phyloP scores from a whole-genome alignment of 2,113 vertebrate genomes.

The Perca fluviatilis region DNA sequence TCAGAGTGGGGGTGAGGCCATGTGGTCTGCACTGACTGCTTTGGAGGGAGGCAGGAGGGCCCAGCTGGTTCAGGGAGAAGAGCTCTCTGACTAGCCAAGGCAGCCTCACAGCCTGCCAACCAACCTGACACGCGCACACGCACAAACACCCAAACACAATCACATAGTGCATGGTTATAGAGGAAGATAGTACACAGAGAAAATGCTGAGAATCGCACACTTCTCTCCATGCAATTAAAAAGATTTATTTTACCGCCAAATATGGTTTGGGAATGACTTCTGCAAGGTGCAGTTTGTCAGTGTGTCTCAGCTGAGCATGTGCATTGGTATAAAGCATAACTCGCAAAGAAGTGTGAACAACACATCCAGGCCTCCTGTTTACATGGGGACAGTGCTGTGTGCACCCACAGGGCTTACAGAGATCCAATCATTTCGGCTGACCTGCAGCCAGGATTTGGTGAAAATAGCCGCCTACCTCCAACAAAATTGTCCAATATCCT shows the following conservation, averaged over 20 bases:
- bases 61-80: conserved; percentile 83
- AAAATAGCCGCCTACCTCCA: conserved; percentile 72
- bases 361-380: conserved; percentile 73
- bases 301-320: conserved; percentile 51
- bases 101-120: conserved; percentile 75
- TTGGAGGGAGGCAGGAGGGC: conserved; percentile 78
- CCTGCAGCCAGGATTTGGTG: conserved; percentile 75
- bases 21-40: conserved; percentile 76
- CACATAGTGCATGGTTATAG: conserved; percentile 37
- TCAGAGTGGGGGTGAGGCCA: conserved; percentile 76
- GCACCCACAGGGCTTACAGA: conserved; percentile 65
- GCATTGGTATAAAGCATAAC: conserved; percentile 42
- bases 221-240: conserved; percentile 60
- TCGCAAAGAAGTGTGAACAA: conserved; percentile 56
- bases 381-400: conserved; percentile 60
- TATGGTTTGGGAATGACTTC: conserved; percentile 54
- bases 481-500: conserved; percentile 78
- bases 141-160: conserved; percentile 35
- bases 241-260: conserved; percentile 55
- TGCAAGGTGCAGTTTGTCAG: conserved; percentile 56
- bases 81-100: conserved; percentile 77
- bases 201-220: conserved; percentile 50
- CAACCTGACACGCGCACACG: conserved; percentile 50
- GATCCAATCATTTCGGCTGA: conserved; percentile 75
- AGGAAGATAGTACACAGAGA: conserved; percentile 36